Conservation (phyloP, 2,797 vertebrate species). For the Oryzias dopingdopingensis region DNA sequence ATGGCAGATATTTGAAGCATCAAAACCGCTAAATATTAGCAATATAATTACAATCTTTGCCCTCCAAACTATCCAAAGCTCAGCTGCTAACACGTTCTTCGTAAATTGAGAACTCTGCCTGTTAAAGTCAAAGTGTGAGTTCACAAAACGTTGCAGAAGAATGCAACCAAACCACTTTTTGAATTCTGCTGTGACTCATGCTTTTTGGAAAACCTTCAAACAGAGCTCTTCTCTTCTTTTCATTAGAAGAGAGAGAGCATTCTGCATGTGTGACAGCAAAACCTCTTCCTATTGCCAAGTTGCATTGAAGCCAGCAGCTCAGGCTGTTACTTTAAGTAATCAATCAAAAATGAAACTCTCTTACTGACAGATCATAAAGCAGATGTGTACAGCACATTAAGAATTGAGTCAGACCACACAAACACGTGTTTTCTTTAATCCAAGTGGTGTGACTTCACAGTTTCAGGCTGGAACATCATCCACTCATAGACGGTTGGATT, state of each 20-base stretch:
- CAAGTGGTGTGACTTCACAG: neutral
- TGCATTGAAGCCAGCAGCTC: slow-evolving; percentile 18
- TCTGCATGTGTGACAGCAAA: slow-evolving; percentile 10
- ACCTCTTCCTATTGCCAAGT: slow-evolving; percentile 33
- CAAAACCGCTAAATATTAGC: too few species aligned
- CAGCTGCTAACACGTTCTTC: slow-evolving; percentile 18
- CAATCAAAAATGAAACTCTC: slow-evolving; percentile 17
- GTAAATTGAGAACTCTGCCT: slow-evolving; percentile 33
- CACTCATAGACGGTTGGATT: neutral
- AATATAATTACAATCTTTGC: too few species aligned
- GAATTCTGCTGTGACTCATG: slow-evolving; percentile 41
- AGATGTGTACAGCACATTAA: slow-evolving; percentile 12
- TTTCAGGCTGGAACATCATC: neutral
- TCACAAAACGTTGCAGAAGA: slow-evolving; percentile 48
- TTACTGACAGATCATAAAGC: slow-evolving; percentile 17
- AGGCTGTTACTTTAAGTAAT: slow-evolving; percentile 32
- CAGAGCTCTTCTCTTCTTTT: neutral
- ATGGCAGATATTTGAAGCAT: too few species aligned
- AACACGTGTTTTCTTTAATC: neutral
- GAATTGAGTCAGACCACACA: slow-evolving; percentile 1
- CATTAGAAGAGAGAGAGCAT: slow-evolving; percentile 2
- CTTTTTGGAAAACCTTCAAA: slow-evolving; percentile 45
- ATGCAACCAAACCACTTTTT: slow-evolving; percentile 36
- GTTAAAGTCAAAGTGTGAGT: slow-evolving; percentile 39
- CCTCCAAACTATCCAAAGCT: slow-evolving; percentile 15